Percentiles rank a stretch among this genome's conserved stretches.
Conservation (phyloP, 2,113 vertebrate species). For the Bostrychus sinensis region DNA sequence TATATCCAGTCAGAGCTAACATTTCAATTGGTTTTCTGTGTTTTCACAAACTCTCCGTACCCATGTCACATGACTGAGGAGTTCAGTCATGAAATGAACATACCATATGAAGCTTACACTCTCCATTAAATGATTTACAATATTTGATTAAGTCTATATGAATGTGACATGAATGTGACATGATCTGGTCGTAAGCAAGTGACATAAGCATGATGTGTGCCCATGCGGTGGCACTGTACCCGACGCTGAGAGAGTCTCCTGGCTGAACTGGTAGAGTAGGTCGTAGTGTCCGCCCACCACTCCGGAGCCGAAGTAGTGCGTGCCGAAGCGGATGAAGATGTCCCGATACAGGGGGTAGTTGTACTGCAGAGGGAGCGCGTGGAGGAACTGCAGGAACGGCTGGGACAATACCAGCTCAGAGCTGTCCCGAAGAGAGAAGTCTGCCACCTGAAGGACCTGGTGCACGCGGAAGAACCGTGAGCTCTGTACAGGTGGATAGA, state of each 20-base stretch:
- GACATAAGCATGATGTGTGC: background rate
- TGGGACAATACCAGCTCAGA: conserved; percentile 83
- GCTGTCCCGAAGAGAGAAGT: conserved; percentile 82
- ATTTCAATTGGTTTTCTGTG: too few species aligned
- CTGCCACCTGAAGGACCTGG: conserved; percentile 86
- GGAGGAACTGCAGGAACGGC: conserved; percentile 86
- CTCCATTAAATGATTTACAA: too few species aligned
- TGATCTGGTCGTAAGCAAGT: too few species aligned
- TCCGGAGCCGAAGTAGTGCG: conserved; percentile 90
- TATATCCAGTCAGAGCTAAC: too few species aligned
- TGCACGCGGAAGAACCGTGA: conserved; percentile 88
- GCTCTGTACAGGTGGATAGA: conserved; percentile 70
- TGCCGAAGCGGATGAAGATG: conserved; percentile 92
- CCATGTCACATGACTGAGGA: too few species aligned
- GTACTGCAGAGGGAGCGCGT: conserved; percentile 89
- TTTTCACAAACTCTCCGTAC: too few species aligned
- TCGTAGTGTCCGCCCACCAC: conserved; percentile 90
- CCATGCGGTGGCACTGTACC: conserved; percentile 70
- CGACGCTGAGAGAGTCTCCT: conserved; percentile 82
- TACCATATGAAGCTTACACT: too few species aligned
- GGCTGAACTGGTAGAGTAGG: conserved; percentile 89
- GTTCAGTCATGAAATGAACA: too few species aligned
- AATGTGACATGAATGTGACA: too few species aligned
- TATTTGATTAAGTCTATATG: too few species aligned
- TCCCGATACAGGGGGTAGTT: conserved; percentile 89